Base-by-base conservation (phyloP, 2,888 invertebrate genomes). In the Pomacea canaliculata region DNA sequence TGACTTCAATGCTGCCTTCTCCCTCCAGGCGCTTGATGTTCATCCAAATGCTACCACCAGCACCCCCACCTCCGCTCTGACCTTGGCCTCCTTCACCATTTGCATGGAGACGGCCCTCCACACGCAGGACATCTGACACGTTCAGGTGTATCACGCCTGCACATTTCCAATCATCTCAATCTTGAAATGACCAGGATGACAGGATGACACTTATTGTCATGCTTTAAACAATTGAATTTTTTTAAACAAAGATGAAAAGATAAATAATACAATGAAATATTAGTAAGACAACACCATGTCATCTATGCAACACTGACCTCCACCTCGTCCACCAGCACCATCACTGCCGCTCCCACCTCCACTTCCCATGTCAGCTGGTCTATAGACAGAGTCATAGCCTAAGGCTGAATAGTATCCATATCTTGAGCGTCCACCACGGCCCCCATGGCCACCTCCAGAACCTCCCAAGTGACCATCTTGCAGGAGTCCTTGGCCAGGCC, bases 81-180 rank as follows among this genome's bases (percentile, higher is more conserved):
- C 80, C 81, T 46, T 72, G 76, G 51, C 85, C 85, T 49, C n/a
- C 49, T 70, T 85, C 86, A 60, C 87, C 87, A 71, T 87, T 86
- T 63, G 83, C 79, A 79, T 85, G 84, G 46, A 87, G 83, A 73
- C 83, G 79, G 72, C 87, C 87, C 78, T 87, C 87, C n/a, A 87
- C 82, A 77, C 85, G 77, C 37, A 87, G 78, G 18, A 83, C 81
- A 73, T 86, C 83, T 7, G 65, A 56, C n/a, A 86, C 80, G 48
- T 84, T 71, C 76, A 86, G 74, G 63, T 83, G 79, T 13, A 86
- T 81, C 12, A 85, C 80, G 65, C 86, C 86, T 86, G 74, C 48
- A 48, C 23, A 69, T 19, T 19, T 37, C 13, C 10, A n/a, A 23
- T 63, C 2, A 27, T 63, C n/a, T 48, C 37, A 68, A 12, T 68